These are phyloP conservation scores for Prochilodus magdalenae DNA, from an alignment of 2,113 vertebrate species.

Conservation along the genomic window DNA sequence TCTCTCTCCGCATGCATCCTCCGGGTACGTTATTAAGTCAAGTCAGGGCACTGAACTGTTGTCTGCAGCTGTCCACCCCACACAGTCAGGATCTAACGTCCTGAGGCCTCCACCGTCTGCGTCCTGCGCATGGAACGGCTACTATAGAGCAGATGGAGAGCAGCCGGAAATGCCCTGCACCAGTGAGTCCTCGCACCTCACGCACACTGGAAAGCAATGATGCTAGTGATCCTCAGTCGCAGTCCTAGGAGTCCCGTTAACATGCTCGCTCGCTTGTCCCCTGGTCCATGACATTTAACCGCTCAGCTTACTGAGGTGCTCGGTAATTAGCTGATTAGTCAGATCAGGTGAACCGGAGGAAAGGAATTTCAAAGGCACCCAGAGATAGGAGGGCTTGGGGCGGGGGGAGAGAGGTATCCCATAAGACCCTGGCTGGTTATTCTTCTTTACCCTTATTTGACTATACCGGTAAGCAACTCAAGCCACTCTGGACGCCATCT, in stretches of 20 bases:
- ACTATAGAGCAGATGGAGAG: slow-evolving; percentile 91
- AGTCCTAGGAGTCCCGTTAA: not conserved
- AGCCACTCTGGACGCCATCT: too few species aligned
- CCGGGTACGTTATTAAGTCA: slow-evolving; percentile 94
- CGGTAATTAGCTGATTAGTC: not conserved
- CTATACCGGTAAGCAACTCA: too few species aligned
- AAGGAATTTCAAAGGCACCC: too few species aligned
- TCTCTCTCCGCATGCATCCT: slow-evolving; percentile 80
- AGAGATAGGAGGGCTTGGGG: not conserved
- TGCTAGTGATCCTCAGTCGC: not conserved
- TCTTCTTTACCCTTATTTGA: too few species aligned
- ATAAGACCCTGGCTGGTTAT: too few species aligned
- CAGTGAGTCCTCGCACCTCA: slow-evolving; percentile 82
- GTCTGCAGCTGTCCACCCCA: slow-evolving; percentile 89
- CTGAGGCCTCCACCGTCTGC: slow-evolving; percentile 90
- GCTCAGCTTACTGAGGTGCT: not conserved
- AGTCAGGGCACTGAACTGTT: slow-evolving; percentile 88
- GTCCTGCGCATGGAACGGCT: slow-evolving; percentile 93
- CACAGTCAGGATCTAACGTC: slow-evolving; percentile 90
- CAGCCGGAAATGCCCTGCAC: slow-evolving; percentile 90
- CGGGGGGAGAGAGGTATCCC: too few species aligned
- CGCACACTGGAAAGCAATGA: not conserved
- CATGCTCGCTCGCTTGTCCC: too few species aligned
- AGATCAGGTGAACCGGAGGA: not conserved
- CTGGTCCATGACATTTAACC: not conserved